Evolutionary conservation across 2,113 vertebrate genomes (phyloP).

Genomic region (Pungitius pungitius): DNA sequence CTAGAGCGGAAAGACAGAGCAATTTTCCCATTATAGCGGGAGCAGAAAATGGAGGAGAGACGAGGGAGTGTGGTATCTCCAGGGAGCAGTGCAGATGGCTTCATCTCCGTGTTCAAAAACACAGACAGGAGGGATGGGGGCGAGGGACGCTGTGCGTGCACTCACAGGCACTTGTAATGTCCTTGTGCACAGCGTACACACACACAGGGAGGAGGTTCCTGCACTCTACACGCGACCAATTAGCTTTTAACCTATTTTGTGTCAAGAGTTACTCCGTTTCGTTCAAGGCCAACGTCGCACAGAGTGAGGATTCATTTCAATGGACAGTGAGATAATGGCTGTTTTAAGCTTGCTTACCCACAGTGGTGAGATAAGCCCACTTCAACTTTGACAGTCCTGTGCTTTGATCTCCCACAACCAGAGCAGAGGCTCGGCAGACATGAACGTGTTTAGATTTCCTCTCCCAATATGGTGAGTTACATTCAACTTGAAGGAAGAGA

Average conservation of each 20-base stretch:
- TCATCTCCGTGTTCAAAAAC: constrained; percentile 76
- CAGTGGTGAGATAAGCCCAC: constrained; percentile 41
- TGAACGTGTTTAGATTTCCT: constrained; percentile 23
- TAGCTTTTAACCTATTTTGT: constrained; percentile 66
- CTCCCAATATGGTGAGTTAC: constrained; percentile 41
- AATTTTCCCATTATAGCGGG: constrained; percentile 76
- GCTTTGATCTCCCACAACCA: constrained; percentile 43
- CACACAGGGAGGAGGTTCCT: constrained; percentile 25
- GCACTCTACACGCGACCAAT: constrained; percentile 61
- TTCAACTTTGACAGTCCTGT: constrained; percentile 7
- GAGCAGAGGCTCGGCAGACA: constrained; percentile 3
- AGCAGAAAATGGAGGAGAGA: constrained; percentile 71
- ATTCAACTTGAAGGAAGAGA: constrained; percentile 19
- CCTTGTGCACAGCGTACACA: constrained; percentile 24
- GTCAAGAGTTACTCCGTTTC: constrained; percentile 4
- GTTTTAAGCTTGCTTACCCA: constrained; percentile 39
- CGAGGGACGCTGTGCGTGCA: constrained; percentile 2
- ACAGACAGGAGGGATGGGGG: constrained; percentile 68
- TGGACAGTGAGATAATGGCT: constrained; percentile 48
- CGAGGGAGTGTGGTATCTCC: constrained; percentile 67
- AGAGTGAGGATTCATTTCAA: constrained; percentile 36
- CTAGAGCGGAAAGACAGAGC: constrained; percentile 79
- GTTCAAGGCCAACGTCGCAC: constrained; percentile 34
- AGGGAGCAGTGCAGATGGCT: constrained; percentile 77
- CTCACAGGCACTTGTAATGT: constrained; percentile 34